Percentiles rank a stretch among this genome's conserved stretches.
Evolutionary conservation across 2,888 invertebrate species (phyloP).

Genomic region (Leptinotarsa tumamoca): DNA sequence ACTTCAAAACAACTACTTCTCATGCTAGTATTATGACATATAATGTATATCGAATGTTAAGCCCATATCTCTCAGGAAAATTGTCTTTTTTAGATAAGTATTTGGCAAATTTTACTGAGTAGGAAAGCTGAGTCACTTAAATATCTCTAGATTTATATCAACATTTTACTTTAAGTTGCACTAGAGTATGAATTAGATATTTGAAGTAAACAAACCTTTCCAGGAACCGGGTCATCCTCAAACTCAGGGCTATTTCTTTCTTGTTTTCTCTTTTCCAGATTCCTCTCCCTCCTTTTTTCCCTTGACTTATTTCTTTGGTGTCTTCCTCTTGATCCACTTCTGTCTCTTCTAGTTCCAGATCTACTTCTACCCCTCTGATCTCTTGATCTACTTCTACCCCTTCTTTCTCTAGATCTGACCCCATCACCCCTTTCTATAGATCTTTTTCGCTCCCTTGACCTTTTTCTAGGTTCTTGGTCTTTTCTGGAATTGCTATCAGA

Average conservation of each 20-base stretch:
- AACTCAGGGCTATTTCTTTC: constrained; percentile 68
- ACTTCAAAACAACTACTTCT: no score
- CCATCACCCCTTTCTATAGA: constrained; percentile 54
- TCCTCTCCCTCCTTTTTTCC: constrained; percentile 46
- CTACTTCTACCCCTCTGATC: constrained; percentile 55
- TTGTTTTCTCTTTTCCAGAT: constrained; percentile 48
- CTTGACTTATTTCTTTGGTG: constrained; percentile 47
- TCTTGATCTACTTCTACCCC: constrained; percentile 55
- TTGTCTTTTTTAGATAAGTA: no score
- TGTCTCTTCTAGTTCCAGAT: constrained; percentile 47
- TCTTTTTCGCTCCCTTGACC: constrained; percentile 48
- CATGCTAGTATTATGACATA: no score
- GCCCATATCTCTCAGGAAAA: no score
- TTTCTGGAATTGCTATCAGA: constrained; percentile 37
- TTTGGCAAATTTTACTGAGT: no score
- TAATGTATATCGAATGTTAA: no score
- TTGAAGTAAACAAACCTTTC: constrained; percentile 69
- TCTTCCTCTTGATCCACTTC: constrained; percentile 48
- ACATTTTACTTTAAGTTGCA: no score
- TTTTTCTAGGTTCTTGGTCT: constrained; percentile 39
- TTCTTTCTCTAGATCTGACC: constrained; percentile 50
- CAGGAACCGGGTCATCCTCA: constrained; percentile 82
- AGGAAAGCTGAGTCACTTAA: no score
- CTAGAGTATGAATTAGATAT: no score
- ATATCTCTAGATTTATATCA: no score